Percentiles rank a stretch among this genome's conserved stretches.
Evolutionary conservation across 2,113 vertebrate species (phyloP).

Genomic region (Gymnocephalus cernua): DNA sequence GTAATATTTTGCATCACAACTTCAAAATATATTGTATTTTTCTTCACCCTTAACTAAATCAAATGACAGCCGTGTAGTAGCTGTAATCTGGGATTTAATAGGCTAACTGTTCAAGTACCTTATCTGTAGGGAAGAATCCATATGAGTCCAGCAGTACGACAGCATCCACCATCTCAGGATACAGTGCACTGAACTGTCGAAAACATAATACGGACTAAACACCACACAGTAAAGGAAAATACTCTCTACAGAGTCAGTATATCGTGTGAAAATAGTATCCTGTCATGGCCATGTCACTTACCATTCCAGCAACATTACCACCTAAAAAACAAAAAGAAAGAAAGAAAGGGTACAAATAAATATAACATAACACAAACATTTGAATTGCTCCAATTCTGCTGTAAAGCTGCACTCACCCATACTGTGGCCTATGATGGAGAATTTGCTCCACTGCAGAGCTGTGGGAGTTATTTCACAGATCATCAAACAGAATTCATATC

Average conservation of each 20-base stretch:
- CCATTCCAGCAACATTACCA: constrained; percentile 87
- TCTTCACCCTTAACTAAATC: background rate
- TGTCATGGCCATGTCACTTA: constrained; percentile 59
- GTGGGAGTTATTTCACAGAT: constrained; percentile 79
- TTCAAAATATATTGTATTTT: background rate
- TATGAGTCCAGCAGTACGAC: constrained; percentile 88
- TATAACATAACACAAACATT: background rate
- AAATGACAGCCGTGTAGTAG: background rate
- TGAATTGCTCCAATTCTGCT: background rate
- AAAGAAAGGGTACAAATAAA: constrained; percentile 14
- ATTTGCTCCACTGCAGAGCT: constrained; percentile 91
- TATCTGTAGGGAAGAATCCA: constrained; percentile 83
- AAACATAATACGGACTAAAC: constrained; percentile 7
- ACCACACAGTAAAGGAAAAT: background rate
- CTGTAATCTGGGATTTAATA: background rate
- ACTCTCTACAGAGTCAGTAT: too few species aligned
- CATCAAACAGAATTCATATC: constrained; percentile 62
- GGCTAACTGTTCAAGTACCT: constrained; percentile 67
- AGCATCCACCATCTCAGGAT: constrained; percentile 92
- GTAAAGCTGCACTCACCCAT: constrained; percentile 88
- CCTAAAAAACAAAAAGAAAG: constrained; percentile 76
- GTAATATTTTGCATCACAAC: background rate
- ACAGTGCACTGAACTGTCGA: constrained; percentile 88
- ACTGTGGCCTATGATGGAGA: constrained; percentile 92
- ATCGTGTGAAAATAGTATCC: background rate